Percentiles rank a stretch among this genome's conserved stretches.
Conservation (phyloP, 2,113 vertebrate genomes). For the Hippocampus guttulatus region DNA sequence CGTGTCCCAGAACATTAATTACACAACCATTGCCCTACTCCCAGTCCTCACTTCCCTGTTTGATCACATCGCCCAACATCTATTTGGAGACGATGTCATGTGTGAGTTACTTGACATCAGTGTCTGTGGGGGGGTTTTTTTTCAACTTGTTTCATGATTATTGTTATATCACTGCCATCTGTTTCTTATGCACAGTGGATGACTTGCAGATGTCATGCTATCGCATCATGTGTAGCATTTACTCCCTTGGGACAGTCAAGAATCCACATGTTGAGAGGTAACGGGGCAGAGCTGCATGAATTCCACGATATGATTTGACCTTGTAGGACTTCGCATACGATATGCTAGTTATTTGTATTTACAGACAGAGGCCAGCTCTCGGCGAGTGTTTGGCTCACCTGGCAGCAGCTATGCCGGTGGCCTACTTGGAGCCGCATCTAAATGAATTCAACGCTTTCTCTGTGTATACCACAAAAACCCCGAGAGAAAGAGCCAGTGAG, state of each 20-base stretch:
- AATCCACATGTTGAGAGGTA: constrained; percentile 90
- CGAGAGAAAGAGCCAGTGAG: constrained; percentile 87
- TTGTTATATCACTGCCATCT: neutral
- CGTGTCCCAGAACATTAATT: constrained; percentile 91
- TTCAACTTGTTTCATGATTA: neutral
- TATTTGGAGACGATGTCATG: constrained; percentile 91
- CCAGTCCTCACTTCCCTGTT: constrained; percentile 91
- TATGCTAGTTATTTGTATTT: neutral
- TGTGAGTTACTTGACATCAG: constrained; percentile 59
- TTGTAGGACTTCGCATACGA: neutral
- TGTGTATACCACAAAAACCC: constrained; percentile 92
- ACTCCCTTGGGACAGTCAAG: constrained; percentile 88
- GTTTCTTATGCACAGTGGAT: constrained; percentile 74
- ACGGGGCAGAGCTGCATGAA: neutral
- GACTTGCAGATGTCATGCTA: constrained; percentile 94
- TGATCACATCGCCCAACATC: constrained; percentile 90
- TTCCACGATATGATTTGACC: neutral
- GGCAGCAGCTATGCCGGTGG: constrained; percentile 90
- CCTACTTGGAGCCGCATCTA: constrained; percentile 84
- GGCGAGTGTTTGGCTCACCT: constrained; percentile 89
- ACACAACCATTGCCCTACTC: constrained; percentile 88
- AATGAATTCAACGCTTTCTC: constrained; percentile 87
- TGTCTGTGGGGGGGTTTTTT: neutral
- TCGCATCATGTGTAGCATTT: constrained; percentile 90
- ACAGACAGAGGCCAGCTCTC: constrained; percentile 84